A percentile compares a stretch with the other conserved stretches of the same genome.
Evolutionary conservation across 2,113 vertebrate species (phyloP).

Genomic region (Steatornis caripensis): DNA sequence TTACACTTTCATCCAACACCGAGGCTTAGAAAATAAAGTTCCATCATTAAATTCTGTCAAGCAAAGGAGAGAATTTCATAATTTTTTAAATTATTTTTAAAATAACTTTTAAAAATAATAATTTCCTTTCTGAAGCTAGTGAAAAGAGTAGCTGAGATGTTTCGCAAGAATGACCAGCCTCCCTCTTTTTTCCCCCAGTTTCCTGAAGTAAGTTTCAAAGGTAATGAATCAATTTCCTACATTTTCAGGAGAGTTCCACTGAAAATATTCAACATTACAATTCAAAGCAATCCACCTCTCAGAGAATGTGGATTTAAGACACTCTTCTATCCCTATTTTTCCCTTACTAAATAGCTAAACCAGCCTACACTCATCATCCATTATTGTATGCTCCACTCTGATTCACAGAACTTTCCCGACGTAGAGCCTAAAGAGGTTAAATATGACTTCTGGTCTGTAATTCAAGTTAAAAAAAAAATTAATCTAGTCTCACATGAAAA

Average conservation of each 20-base stretch:
- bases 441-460: background rate
- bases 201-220: background rate
- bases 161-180: background rate
- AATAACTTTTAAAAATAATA: background rate
- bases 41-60: background rate
- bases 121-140: background rate
- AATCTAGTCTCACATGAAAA: background rate
- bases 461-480: background rate
- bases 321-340: background rate
- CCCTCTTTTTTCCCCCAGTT: fast-evolving
- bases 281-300: background rate
- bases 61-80: background rate
- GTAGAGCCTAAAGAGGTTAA: background rate
- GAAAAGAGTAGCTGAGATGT: background rate
- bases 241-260: background rate
- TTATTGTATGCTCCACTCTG: background rate
- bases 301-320: background rate
- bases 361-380: fast-evolving
- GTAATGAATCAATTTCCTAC: background rate
- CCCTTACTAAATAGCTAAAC: background rate
- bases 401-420: background rate
- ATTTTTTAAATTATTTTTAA: background rate
- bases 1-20: background rate
- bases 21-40: background rate
- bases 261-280: background rate